Percentiles rank a stretch among this genome's conserved stretches.
Evolutionary conservation across 2,888 invertebrate genomes (phyloP).

Genomic region (Rhingia campestris): DNA sequence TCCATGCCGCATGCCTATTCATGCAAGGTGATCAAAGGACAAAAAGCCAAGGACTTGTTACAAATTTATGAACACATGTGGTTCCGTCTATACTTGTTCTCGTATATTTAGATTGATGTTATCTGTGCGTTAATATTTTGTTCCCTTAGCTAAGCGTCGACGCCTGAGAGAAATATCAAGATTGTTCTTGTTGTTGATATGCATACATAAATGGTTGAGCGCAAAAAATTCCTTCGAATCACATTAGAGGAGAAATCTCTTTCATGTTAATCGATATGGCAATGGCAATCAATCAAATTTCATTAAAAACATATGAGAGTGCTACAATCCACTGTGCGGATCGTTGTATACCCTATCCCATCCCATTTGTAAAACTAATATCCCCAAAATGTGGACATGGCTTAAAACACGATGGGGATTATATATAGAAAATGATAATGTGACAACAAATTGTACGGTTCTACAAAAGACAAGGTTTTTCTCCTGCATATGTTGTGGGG

Average conservation of each 20-base stretch:
- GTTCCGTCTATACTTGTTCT: slow-evolving; percentile 28
- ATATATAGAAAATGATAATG: too few species aligned
- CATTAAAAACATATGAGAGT: too few species aligned
- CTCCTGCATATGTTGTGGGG: too few species aligned
- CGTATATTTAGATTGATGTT: slow-evolving; percentile 57
- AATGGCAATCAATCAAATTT: slow-evolving; percentile 56
- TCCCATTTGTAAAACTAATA: too few species aligned
- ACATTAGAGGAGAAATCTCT: slow-evolving; percentile 54
- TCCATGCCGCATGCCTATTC: not conserved
- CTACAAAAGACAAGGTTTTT: too few species aligned
- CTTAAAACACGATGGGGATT: too few species aligned
- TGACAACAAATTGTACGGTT: too few species aligned
- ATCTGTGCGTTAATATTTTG: slow-evolving; percentile 4
- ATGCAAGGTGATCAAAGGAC: slow-evolving; percentile 40
- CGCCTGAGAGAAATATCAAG: not conserved
- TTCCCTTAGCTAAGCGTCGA: too few species aligned
- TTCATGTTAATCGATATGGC: slow-evolving; percentile 27
- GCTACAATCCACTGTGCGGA: too few species aligned
- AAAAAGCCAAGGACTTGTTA: slow-evolving; percentile 44
- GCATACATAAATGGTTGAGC: slow-evolving; percentile 22
- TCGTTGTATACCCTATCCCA: too few species aligned
- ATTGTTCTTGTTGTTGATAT: not conserved
- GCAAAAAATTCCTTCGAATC: slow-evolving; percentile 45
- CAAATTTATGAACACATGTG: slow-evolving; percentile 49
- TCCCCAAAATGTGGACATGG: too few species aligned